Base-by-base conservation (phyloP, 2,797 vertebrate species). In the Forpus xanthops region DNA sequence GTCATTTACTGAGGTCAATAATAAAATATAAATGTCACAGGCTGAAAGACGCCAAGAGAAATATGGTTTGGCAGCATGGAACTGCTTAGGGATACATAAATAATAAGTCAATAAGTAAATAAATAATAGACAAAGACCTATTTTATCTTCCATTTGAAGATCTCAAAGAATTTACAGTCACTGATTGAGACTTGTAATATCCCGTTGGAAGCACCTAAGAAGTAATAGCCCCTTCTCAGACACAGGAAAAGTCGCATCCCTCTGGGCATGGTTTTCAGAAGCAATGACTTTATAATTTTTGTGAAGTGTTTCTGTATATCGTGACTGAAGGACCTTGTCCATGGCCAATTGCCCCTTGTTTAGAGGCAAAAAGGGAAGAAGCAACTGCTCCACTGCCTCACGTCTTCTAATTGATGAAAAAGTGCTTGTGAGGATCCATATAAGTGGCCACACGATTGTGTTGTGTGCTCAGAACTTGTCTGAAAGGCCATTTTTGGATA, bases 21-120 rank as follows among this genome's bases (percentile, higher is more conserved):
- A 93, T 96, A 85, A 95, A 97, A 95, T 87, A 95, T 95, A 95
- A 80, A 95, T 96, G 96, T 94, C 95, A 95, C 68, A 60, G 89
- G 96, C 96, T 96, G 96, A 96, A 90, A 89, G 95, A 93, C 72
- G 84, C 94, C 90, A 74, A 76, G 89, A 94, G 84, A 95, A 81
- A 81, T 95, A 71, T 30, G 28, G 61, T 91, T 97, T 95, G 79
- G 95, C 92, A 96, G 93, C 87, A 79, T 77, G 90, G 87, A 95
- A 92, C 94, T 97, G 95, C 97, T 94, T 94, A 95, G 91, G 88
- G 90, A 95, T 95, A 91, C 96, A 96, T 96, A 89, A 97, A 96
- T 96, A 96, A 93, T 92, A 84, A 96, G 94, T 95, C 94, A 88
- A 95, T 96, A 96, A 96, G 83, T 93, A 96, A 96, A 96, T 96